Evolutionary conservation across 2,113 vertebrate species (phyloP).

Genomic region (Lynx canadensis): DNA sequence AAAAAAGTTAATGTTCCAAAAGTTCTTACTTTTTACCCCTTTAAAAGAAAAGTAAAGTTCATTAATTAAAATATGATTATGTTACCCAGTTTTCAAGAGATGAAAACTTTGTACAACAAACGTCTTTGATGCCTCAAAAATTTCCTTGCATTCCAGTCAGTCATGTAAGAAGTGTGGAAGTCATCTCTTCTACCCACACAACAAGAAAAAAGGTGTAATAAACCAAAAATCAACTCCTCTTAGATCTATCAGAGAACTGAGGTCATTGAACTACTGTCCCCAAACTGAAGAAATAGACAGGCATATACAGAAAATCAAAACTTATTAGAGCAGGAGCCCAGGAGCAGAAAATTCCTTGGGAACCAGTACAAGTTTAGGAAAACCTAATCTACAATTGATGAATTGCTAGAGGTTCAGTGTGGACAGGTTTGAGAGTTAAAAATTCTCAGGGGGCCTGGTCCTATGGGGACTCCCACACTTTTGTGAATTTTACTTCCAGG

Average conservation of each 20-base stretch:
- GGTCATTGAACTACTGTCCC: background rate
- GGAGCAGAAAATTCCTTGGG: background rate
- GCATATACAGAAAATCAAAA: background rate
- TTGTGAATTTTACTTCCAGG: background rate
- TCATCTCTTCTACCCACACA: background rate
- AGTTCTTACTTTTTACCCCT: background rate
- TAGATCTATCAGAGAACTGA: background rate
- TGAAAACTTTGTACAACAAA: constrained; percentile 3
- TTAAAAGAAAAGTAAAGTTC: constrained; percentile 14
- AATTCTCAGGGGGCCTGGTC: background rate
- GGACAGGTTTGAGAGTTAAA: background rate
- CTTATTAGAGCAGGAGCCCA: background rate
- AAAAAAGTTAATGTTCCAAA: constrained; percentile 1
- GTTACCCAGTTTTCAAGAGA: background rate
- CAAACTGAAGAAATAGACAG: background rate
- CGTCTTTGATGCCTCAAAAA: background rate
- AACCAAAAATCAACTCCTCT: background rate
- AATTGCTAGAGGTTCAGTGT: background rate
- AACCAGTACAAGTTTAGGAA: background rate
- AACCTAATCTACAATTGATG: background rate
- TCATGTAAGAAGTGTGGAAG: constrained; percentile 2
- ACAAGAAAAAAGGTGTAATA: background rate
- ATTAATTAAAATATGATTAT: constrained; percentile 31
- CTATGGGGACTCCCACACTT: background rate
- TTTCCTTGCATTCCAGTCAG: background rate